Percentiles rank a stretch among this genome's conserved stretches.
Conservation (phyloP, 2,113 vertebrate genomes). For the Trogon melanurus region DNA sequence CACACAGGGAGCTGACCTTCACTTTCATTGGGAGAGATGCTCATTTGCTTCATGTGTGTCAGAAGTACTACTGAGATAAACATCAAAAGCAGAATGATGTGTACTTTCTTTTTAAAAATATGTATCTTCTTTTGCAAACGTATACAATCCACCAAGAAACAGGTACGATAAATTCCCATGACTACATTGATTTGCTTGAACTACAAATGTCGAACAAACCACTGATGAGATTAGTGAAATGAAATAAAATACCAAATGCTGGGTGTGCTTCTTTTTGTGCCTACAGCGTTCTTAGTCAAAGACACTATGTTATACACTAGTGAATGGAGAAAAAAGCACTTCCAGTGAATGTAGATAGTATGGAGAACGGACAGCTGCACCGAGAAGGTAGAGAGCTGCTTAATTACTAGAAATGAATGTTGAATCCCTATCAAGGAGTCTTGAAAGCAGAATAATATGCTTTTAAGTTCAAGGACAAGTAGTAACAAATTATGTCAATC, state of each 20-base stretch:
- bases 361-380: not conserved
- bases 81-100: not conserved
- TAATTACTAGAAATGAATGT: slow-evolving; percentile 28
- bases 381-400: slow-evolving; percentile 36
- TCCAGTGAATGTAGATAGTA: not conserved
- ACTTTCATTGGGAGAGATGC: not conserved
- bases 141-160: not conserved
- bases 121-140: not conserved
- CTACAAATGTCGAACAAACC: not conserved
- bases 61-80: not conserved
- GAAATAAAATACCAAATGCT: not conserved
- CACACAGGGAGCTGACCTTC: not conserved
- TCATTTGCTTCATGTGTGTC: not conserved
- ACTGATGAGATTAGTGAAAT: not conserved
- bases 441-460: slow-evolving; percentile 37
- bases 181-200: not conserved
- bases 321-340: not conserved
- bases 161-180: not conserved
- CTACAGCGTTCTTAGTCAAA: not conserved
- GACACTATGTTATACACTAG: not conserved
- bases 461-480: slow-evolving; percentile 71
- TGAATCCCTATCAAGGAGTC: slow-evolving; percentile 18
- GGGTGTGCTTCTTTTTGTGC: not conserved
- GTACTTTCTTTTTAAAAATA: not conserved
- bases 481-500: slow-evolving; percentile 63